phyloP scores from a whole-genome alignment of 2,797 vertebrate species.

The Tragelaphus oryx region DNA sequence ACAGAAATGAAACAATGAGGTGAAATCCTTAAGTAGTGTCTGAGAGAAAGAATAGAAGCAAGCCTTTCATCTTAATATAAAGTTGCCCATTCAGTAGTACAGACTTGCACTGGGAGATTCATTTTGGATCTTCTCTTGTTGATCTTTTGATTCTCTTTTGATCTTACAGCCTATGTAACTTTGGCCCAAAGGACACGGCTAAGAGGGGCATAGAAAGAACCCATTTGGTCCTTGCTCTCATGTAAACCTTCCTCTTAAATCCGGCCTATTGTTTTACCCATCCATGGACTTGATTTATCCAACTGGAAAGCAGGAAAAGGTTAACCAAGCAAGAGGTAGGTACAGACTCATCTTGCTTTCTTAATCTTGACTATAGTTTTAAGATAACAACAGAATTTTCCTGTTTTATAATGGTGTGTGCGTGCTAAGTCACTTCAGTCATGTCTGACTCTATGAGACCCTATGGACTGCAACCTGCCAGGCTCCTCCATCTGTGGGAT shows the following conservation, averaged over 20 bases:
- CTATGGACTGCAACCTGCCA: not conserved
- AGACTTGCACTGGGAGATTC: not conserved
- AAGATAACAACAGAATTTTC: not conserved
- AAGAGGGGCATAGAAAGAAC: not conserved
- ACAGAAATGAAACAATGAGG: not conserved
- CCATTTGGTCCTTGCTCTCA: not conserved
- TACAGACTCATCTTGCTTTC: not conserved
- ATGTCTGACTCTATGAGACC: not conserved
- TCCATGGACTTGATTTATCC: not conserved
- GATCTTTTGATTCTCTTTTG: not conserved
- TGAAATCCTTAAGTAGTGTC: slow-evolving; percentile 1
- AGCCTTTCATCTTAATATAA: not conserved
- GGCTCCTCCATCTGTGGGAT: not conserved
- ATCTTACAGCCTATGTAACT: not conserved
- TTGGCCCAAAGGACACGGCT: not conserved
- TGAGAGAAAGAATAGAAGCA: not conserved
- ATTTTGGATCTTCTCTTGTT: not conserved
- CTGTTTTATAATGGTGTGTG: not conserved
- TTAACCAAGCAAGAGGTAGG: not conserved
- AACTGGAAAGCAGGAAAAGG: not conserved
- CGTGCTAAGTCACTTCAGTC: not conserved
- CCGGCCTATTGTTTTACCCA: not conserved
- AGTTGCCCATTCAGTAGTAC: not conserved
- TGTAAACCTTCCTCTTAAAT: not conserved
- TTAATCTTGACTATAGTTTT: not conserved